These are phyloP conservation scores for Ailuropoda melanoleuca DNA, from an alignment of 2,113 vertebrate genomes.

Conservation along the genomic window DNA sequence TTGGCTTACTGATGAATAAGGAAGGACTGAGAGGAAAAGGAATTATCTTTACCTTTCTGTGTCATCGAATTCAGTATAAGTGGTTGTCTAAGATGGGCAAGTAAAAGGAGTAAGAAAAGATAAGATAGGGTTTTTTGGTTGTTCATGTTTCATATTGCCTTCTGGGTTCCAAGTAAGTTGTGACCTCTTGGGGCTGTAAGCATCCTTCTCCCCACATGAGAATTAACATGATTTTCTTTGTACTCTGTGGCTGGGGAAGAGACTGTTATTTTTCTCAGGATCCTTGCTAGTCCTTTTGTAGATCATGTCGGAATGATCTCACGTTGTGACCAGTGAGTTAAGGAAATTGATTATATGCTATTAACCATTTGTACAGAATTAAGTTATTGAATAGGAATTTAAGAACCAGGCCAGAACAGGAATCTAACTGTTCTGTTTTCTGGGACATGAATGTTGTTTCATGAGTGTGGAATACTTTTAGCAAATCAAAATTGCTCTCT, in stretches of 20 bases:
- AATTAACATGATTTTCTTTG: constrained; percentile 37
- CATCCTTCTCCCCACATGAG: neutral
- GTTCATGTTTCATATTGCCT: neutral
- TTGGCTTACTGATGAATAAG: neutral
- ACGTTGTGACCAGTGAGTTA: constrained; percentile 24
- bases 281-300: neutral
- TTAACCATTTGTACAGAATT: constrained; percentile 78
- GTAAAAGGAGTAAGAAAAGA: neutral
- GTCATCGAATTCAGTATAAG: neutral
- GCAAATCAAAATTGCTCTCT: constrained; percentile 41
- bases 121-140: neutral
- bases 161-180: neutral
- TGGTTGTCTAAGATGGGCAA: neutral
- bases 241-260: neutral
- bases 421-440: constrained; percentile 72
- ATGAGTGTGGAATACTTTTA: constrained; percentile 52
- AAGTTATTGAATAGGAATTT: constrained; percentile 52
- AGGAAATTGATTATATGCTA: constrained; percentile 51
- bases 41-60: constrained; percentile 2
- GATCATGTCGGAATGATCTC: neutral
- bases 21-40: neutral
- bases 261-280: neutral
- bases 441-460: constrained; percentile 55
- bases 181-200: neutral
- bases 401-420: constrained; percentile 59